Evolutionary conservation across 2,113 vertebrate species (phyloP), one percentile per base, ranked within the genome.

Genomic region (Chaenocephalus aceratus): DNA sequence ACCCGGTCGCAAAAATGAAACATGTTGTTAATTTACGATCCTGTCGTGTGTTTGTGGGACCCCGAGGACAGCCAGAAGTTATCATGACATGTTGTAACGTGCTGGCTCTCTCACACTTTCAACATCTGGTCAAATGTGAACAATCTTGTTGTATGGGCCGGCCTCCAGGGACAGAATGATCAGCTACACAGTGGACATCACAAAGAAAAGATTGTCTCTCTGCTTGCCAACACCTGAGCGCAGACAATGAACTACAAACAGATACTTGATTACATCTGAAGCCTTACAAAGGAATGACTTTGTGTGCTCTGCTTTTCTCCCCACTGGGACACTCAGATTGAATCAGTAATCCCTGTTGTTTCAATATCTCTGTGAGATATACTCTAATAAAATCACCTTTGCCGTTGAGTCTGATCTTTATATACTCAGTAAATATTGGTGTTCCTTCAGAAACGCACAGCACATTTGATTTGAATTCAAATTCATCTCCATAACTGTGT

Each of bases 391-490:
- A 72, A 74, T 77, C 21, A 65, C 23, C 48, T 58, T 82, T 57
- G 60, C 52, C 70, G 26, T 23, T 34, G 56, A 65, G 79, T 51
- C 21, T 74, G 49, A 51, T 60, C 70, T 82, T 56, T 62, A 69
- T 79, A 64, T 60, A 73, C 51, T 60, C 34, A 44, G 77, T 53
- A 85, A 85, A 86, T 77, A 75, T 2, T 56, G 30, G n/a, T 56
- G 21, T 41, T 66, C 59, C 18, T 86, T 57, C 21, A 64, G 72
- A 68, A 71, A 57, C 5, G 3, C 44, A 49, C 52, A 2, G 21
- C 44, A 34, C 72, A 66, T 84, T 54, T 79, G 59, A 66, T 66
- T 54, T 51, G 10, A 80, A 90, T 84, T 83, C 26, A 81, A 79
- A 80, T 82, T 64, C 52, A 66, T 72, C 49, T 44, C 58, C 14